Conservation (phyloP, 2,113 vertebrate species). For the Dolichotis patagonum region DNA sequence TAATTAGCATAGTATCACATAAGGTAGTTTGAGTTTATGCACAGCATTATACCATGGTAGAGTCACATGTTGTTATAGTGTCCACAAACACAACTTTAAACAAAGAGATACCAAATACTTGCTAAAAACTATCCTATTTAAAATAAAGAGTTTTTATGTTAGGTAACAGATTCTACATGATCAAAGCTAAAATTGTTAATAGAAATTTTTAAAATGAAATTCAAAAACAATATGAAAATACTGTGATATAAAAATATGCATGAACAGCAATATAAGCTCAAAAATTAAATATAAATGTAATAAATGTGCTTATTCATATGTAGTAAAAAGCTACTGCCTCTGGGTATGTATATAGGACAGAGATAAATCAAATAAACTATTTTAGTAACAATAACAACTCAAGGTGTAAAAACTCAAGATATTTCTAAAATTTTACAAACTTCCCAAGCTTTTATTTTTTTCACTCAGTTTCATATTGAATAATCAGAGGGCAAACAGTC, state of each 20-base stretch:
- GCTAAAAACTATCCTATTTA: constrained; percentile 31
- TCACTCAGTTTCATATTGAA: constrained; percentile 13
- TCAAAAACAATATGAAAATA: constrained; percentile 66
- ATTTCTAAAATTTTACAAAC: constrained; percentile 34
- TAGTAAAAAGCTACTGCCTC: constrained; percentile 63
- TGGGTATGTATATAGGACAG: neutral
- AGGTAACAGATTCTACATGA: constrained; percentile 57
- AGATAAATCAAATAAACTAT: constrained; percentile 61
- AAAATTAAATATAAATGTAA: constrained; percentile 68
- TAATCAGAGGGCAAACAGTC: constrained; percentile 37
- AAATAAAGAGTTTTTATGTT: constrained; percentile 59
- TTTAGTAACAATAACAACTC: constrained; percentile 45
- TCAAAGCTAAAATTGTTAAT: neutral
- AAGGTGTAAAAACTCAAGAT: neutral
- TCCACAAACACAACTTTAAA: constrained; percentile 73
- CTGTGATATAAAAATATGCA: constrained; percentile 73
- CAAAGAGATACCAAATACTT: constrained; percentile 63
- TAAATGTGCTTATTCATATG: constrained; percentile 72
- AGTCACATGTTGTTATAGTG: constrained; percentile 63
- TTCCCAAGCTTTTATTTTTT: constrained; percentile 12
- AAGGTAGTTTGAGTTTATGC: constrained; percentile 73
- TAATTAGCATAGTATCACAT: constrained; percentile 66
- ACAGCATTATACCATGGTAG: constrained; percentile 52
- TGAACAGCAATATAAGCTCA: constrained; percentile 76
- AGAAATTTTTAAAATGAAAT: constrained; percentile 69